Percentiles rank a stretch among this genome's conserved stretches.
Conservation (phyloP, 2,888 invertebrate genomes). For the Ennomos fuscantarius region DNA sequence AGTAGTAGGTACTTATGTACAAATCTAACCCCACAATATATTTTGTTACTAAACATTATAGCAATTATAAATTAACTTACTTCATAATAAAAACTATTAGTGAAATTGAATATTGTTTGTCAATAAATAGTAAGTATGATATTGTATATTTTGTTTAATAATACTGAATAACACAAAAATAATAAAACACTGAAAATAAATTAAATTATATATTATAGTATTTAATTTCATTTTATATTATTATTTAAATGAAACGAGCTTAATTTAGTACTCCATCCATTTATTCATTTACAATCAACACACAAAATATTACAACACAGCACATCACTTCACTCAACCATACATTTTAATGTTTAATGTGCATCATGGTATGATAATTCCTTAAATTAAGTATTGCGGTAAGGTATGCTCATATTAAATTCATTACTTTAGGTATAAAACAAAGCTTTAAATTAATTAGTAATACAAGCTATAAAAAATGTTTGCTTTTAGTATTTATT, state of each 20-base stretch:
- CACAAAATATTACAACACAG: slow-evolving; percentile 26
- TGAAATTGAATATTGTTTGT: too few relatives aligned
- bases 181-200: too few relatives aligned
- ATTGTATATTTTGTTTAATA: too few relatives aligned
- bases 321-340: slow-evolving; percentile 24
- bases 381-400: slow-evolving; percentile 6
- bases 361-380: not conserved
- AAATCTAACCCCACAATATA: too few relatives aligned
- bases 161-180: too few relatives aligned
- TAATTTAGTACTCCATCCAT: slow-evolving; percentile 37
- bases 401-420: slow-evolving; percentile 30
- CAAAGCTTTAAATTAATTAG: slow-evolving; percentile 14
- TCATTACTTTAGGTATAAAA: slow-evolving; percentile 12
- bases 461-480: slow-evolving; percentile 16
- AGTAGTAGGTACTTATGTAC: too few relatives aligned
- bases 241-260: slow-evolving; percentile 25
- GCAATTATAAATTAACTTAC: too few relatives aligned
- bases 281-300: slow-evolving; percentile 36
- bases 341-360: slow-evolving; percentile 13
- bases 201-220: not conserved
- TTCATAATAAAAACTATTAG: too few relatives aligned
- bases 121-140: too few relatives aligned
- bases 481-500: slow-evolving; percentile 17
- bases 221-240: not conserved
- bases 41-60: too few relatives aligned